Conservation (phyloP, 2,113 vertebrate genomes). For the Colinus virginianus region DNA sequence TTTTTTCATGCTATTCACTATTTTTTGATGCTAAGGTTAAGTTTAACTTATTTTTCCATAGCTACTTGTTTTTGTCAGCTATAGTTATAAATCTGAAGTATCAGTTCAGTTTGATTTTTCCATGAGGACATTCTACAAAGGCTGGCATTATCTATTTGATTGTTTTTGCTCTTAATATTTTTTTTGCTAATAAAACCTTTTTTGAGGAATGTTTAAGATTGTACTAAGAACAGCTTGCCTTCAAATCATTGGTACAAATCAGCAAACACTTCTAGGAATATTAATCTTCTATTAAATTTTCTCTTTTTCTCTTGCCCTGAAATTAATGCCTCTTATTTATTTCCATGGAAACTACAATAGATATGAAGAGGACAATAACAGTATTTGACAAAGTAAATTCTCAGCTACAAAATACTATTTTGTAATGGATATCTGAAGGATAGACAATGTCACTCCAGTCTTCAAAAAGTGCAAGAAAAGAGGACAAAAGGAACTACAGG, state of each 20-base stretch:
- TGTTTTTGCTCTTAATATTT: background rate
- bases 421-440: too few species aligned
- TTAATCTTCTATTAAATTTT: background rate
- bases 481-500: too few species aligned
- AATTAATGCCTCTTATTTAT: too few species aligned
- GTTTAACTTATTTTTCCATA: background rate
- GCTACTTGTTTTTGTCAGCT: background rate
- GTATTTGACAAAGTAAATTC: too few species aligned
- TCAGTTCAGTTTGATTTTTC: background rate
- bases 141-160: background rate
- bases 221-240: background rate
- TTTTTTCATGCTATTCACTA: background rate
- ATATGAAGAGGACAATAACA: too few species aligned
- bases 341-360: too few species aligned
- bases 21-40: background rate
- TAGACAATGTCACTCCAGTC: too few species aligned
- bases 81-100: background rate
- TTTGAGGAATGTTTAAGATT: background rate
- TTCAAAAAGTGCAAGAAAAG: too few species aligned
- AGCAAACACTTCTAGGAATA: background rate
- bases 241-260: constrained; percentile 5
- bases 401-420: too few species aligned
- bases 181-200: background rate
- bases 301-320: background rate
- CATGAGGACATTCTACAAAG: background rate